Conservation (phyloP, 2,113 vertebrate genomes). For the Peromyscus maniculatus region DNA sequence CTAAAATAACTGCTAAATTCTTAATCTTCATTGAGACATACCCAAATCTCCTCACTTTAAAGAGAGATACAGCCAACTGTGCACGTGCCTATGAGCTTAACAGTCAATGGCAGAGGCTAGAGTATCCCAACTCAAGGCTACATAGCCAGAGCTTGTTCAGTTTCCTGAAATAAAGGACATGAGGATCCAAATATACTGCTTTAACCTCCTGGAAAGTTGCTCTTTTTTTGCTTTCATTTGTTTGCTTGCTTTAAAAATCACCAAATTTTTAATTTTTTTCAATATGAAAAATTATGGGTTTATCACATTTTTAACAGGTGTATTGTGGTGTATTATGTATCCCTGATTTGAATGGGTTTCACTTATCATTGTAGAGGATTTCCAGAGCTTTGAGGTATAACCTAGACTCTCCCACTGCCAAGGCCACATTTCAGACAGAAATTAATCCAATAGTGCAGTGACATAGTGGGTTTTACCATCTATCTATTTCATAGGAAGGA, state of each 20-base stretch:
- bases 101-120: not conserved
- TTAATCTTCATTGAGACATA: not conserved
- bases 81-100: not conserved
- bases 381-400: not conserved
- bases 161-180: not conserved
- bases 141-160: not conserved
- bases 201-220: not conserved
- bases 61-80: not conserved
- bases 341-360: not conserved
- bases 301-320: not conserved
- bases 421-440: not conserved
- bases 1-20: no score
- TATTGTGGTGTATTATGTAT: not conserved
- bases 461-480: not conserved
- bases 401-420: not conserved
- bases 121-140: not conserved
- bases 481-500: not conserved
- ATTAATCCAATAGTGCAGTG: not conserved
- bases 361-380: not conserved
- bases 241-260: not conserved
- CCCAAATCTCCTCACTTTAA: not conserved
- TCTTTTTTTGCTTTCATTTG: not conserved
- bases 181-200: not conserved
- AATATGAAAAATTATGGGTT: not conserved
- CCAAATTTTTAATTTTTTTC: not conserved